Evolutionary conservation across 1,140 invertebrate genomes (phyloP).

Genomic region (Diachasmimorpha longicaudata): DNA sequence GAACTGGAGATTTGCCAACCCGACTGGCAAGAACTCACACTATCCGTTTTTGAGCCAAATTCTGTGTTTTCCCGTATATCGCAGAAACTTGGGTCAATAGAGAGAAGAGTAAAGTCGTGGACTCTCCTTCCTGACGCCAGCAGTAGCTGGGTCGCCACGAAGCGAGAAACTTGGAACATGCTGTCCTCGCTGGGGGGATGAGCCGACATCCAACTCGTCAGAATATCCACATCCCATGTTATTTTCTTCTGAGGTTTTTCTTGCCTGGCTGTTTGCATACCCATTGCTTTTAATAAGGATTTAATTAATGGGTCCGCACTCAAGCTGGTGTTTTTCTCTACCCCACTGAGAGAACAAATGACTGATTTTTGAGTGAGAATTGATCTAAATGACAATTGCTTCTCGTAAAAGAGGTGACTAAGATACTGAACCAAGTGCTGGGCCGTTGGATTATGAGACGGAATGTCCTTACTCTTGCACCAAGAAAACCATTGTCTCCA

Average conservation of each 20-base stretch:
- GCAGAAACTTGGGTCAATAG: conserved; percentile 27
- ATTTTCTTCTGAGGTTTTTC: neutral
- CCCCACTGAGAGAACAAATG: neutral
- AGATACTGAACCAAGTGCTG: neutral
- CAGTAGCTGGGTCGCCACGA: conserved; percentile 33
- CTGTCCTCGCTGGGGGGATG: conserved; percentile 28
- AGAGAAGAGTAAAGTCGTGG: conserved; percentile 47
- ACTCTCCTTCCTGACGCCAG: conserved; percentile 46
- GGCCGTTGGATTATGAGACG: neutral
- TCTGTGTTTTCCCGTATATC: conserved; percentile 24
- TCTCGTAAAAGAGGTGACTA: neutral
- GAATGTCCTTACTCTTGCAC: neutral
- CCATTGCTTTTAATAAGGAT: conserved; percentile 20
- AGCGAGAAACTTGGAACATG: conserved; percentile 39
- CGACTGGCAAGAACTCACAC: conserved; percentile 36
- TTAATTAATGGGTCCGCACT: conserved; percentile 12
- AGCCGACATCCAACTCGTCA: conserved; percentile 16
- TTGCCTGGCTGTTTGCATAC: neutral
- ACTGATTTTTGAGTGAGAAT: conserved; percentile 24
- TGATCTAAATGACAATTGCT: conserved; percentile 14
- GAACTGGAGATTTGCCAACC: conserved; percentile 40
- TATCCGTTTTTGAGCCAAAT: conserved; percentile 51
- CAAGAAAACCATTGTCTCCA: conserved; percentile 25
- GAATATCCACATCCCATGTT: conserved; percentile 17
- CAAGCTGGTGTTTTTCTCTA: neutral